Base-by-base conservation (phyloP, 1,140 invertebrate species). In the Harpegnathos saltator region DNA sequence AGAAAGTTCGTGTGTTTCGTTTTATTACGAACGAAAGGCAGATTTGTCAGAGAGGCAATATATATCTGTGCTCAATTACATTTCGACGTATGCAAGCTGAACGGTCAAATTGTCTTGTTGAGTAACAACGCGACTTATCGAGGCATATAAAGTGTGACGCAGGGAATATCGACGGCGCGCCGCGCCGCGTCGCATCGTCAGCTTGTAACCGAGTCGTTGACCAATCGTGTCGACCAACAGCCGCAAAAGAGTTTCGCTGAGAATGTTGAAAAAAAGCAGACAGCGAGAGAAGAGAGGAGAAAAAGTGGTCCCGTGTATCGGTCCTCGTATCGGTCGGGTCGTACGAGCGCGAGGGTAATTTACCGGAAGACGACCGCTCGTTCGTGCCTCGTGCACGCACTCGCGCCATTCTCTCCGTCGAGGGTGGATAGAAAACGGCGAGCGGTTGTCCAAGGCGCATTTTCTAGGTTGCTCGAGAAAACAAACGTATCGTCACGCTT, bases 311-410 rank as follows among this genome's bases (percentile, higher is more conserved):
- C 65, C 62, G 12, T 14, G 44, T 77, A 72, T 81, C 52, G 52
- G 50, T 50, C 52, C 17, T 50, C 50, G 15, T 83, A 50, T 73
- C 68, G 48, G 22, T 26, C 59, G 24, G 52, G 50, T 63, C 71
- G 68, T 26, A 56, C 59, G 66, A 88, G 75, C 48, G 61, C 82
- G 29, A 63, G 59, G 72, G 59, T 82, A 88, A 88, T 87, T 88
- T 74, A 87, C 52, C 66, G 83, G 85, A 88, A 88, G 77, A 22
- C 58, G 58, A 82, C 80, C 54, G 72, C 48, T 52, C 48, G n/a
- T 69, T 61, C 81, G 44, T 65, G 56, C 59, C 33, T 71, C 59
- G 19, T 58, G 61, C 65, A 83, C 68, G 29, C 73, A 61, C 62
- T 72, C 54, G 50, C 44, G 73, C 68, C 56, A 52, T 50, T 78